Evolutionary conservation across 2,797 vertebrate genomes (phyloP), one percentile per base, ranked within the genome.

Genomic region (Cuculus canorus): DNA sequence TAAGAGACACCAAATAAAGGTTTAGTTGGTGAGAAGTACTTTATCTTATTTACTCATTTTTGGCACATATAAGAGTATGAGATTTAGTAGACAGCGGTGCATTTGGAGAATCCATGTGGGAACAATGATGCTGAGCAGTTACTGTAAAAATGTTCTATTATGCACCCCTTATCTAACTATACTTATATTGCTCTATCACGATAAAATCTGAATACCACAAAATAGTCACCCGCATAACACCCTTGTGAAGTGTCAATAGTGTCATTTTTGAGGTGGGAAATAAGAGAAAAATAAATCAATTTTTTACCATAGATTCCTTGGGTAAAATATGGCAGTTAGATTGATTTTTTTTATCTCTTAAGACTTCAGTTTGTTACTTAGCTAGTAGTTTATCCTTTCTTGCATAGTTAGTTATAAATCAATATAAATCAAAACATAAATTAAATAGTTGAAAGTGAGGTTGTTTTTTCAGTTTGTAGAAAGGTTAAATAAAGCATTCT

Each of bases 31-130:
- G 32, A 84, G 76, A 73, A 9, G 17, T n/a, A 28, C 10, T 92
- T 88, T 47, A 39, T 89, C 59, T 52, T 75, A 72, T 78, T 92
- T 88, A 76, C 86, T 91, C 22, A 47, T 92, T 41, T 92, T 91
- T 89, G 68, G 7, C 23, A 80, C 17, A 50, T 73, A 53, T 3
- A 0, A 77, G 13, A 82, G 8, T 32, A 71, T 39, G 60, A 92
- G 78, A 48, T 93, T 88, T 84, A 79, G 18, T 39, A 91, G 84
- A 87, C 28, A 89, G 23, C 60, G 45, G 73, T 88, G 7, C 14
- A 81, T 85, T 94, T 85, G n/a, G 59, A 56, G 48, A 89, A 92
- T 68, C 12, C 48, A 68, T 8, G 8, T 80, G 39, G 28, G 33
- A 95, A 80, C 39, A 59, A 56, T 61, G 53, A 45, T 75, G 33